A percentile compares a stretch with the other conserved stretches of the same genome.
These are phyloP conservation scores for Chrysolina haemoptera DNA, from an alignment of 2,888 invertebrate genomes.

Conservation along the genomic window DNA sequence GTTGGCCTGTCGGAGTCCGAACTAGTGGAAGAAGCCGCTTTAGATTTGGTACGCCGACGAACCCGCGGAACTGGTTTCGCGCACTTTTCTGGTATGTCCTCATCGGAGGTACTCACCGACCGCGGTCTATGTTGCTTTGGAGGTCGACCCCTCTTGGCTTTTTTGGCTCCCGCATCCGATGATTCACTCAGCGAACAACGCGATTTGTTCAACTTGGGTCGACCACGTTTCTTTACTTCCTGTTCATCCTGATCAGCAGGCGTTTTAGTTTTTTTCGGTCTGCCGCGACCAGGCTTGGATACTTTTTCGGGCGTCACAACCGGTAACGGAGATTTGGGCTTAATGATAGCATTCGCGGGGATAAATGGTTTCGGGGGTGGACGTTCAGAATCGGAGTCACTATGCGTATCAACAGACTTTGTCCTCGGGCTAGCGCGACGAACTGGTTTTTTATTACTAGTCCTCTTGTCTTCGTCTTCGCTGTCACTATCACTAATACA, in stretches of 20 bases:
- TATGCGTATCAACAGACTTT: constrained; percentile 63
- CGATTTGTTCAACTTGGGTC: constrained; percentile 51
- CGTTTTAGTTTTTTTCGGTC: constrained; percentile 50
- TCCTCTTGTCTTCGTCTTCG: constrained; percentile 60
- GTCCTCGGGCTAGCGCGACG: constrained; percentile 65
- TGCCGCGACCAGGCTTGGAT: constrained; percentile 51
- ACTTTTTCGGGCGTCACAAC: constrained; percentile 36
- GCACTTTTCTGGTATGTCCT: constrained; percentile 59
- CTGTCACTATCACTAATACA: constrained; percentile 63
- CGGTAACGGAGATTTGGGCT: constrained; percentile 68
- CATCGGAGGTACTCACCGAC: constrained; percentile 66
- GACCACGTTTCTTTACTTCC: constrained; percentile 56
- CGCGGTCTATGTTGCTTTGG: constrained; percentile 58
- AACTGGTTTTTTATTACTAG: constrained; percentile 60
- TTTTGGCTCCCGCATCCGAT: constrained; percentile 48
- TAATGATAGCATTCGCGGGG: constrained; percentile 58
- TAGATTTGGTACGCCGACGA: constrained; percentile 59
- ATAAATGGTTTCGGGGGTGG: constrained; percentile 36
- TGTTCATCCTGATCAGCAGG: constrained; percentile 47
- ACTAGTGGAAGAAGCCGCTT: constrained; percentile 55
- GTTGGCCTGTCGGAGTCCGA: constrained; percentile 57
- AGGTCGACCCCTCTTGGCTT: constrained; percentile 64
- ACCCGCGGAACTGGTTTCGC: constrained; percentile 61
- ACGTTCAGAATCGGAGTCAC: constrained; percentile 63
- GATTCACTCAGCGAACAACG: constrained; percentile 60